Evolutionary conservation across 2,888 invertebrate genomes (phyloP), one percentile per base, ranked within the genome.

Genomic region (Herminia tarsipennalis): DNA sequence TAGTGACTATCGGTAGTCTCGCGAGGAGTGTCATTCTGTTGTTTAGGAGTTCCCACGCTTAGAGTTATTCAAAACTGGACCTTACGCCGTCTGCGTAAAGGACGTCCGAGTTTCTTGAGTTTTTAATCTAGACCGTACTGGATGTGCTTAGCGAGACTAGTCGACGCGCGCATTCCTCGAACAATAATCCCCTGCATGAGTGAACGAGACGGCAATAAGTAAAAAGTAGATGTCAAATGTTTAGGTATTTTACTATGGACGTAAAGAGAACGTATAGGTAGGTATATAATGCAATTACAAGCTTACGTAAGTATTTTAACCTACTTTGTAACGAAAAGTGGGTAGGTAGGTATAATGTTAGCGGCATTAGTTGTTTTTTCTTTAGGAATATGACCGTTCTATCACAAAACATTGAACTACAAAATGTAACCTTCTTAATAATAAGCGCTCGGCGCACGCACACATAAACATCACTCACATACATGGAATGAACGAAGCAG

Each of bases 161-260:
- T 75, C 90, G 90, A 87, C 88, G 89, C 89, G 89, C 90, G 89
- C 91, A 90, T 88, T 90, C 89, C 87, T 75, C 73, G 83, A 83
- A 86, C 83, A 83, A 81, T 88, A 86, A 83, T 87, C 78, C 80
- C 81, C 81, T 71, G 70, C 76, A 77, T 61, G 88, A 83, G 83
- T 66, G 74, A 90, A 77, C 77, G 86, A 82, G 90, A 91, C 53
- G 69, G 81, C 76, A 70, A 66, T 70, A 85, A 72, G 78, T 84
- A 86, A 88, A 88, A 89, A 89, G 86, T 88, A 83, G 78, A 87
- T 88, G 83, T 88, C 87, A 88, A 90, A 88, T 88, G 85, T 88
- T 88, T 90, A 88, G 90, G 88, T 91, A 90, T 86, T 86, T 87
- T 85, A 84, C 83, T 86, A 86, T 79, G 73, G 71, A 78, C 81